phyloP scores from a whole-genome alignment of 35 echinoderm and acorn worm genomes.

The Acanthaster planci region DNA sequence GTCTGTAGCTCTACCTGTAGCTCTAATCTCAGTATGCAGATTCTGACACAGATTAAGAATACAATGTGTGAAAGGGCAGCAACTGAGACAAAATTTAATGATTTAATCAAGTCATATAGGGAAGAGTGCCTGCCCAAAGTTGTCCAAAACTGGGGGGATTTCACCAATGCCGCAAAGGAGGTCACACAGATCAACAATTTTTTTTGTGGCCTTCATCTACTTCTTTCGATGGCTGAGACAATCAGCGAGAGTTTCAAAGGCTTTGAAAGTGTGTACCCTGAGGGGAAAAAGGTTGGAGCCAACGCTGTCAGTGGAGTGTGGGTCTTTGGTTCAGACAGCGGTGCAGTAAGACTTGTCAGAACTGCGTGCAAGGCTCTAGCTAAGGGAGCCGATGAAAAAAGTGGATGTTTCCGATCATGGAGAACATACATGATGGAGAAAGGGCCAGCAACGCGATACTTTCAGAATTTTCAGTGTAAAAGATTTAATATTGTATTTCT shows the following conservation, averaged over 20 bases:
- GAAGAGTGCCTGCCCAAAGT: conserved; percentile 42
- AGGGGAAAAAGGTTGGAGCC: conserved; percentile 9
- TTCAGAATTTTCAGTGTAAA: background rate
- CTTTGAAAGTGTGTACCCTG: background rate
- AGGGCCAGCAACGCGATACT: background rate
- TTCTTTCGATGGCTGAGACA: conserved; percentile 21
- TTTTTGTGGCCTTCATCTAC: conserved; percentile 52
- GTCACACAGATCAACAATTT: conserved; percentile 35
- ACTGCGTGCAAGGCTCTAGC: conserved; percentile 39
- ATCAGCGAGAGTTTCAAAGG: background rate
- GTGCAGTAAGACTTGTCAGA: background rate
- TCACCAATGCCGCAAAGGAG: background rate
- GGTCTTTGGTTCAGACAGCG: conserved; percentile 27
- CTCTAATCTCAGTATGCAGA: conserved; percentile 1
- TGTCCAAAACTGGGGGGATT: background rate
- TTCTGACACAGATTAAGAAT: conserved; percentile 35
- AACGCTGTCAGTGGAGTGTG: background rate
- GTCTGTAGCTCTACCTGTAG: background rate
- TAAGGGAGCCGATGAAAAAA: conserved; percentile 31
- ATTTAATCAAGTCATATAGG: conserved; percentile 10
- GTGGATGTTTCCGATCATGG: conserved; percentile 12
- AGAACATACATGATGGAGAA: conserved; percentile 27
- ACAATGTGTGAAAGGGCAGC: conserved; percentile 55
- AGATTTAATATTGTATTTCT: background rate
- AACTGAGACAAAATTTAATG: conserved; percentile 54